Conservation (phyloP, 2,888 invertebrate genomes). For the Mesorhabditis spiculigera region DNA sequence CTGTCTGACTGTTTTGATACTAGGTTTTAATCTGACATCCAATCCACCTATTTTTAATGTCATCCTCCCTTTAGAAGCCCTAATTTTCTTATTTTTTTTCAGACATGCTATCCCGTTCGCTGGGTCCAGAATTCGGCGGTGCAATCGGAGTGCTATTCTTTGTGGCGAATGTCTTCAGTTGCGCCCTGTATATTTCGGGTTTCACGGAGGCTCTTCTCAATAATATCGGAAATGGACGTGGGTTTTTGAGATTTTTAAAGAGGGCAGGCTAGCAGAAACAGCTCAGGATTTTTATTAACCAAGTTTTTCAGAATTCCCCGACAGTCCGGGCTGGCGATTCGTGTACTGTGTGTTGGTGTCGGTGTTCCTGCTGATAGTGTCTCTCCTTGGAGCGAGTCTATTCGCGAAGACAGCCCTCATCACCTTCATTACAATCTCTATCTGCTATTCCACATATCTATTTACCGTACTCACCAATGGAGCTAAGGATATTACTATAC, state of each 20-base stretch:
- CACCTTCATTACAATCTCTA: conserved; percentile 68
- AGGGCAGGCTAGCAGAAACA: background rate
- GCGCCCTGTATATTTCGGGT: conserved; percentile 89
- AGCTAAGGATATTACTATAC: conserved; percentile 63
- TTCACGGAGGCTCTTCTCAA: conserved; percentile 84
- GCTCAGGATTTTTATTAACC: background rate
- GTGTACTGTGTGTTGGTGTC: conserved; percentile 67
- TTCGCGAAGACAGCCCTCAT: conserved; percentile 84
- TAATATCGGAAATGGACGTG: conserved; percentile 65
- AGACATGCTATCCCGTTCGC: conserved; percentile 98
- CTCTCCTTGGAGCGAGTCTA: conserved; percentile 85
- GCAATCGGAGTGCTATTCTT: conserved; percentile 96
- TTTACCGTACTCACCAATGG: conserved; percentile 72
- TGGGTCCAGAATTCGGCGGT: conserved; percentile 98
- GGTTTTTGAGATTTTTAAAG: no score
- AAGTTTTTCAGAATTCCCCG: conserved; percentile 45
- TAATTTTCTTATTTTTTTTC: conserved; percentile 21
- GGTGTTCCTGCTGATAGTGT: conserved; percentile 78
- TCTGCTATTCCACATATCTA: conserved; percentile 53
- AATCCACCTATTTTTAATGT: no score
- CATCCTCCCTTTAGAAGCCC: no score
- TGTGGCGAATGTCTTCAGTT: conserved; percentile 93
- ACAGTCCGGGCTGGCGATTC: conserved; percentile 70
- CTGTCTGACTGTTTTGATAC: no score
- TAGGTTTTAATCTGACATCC: no score